Conservation (phyloP, 37 sponge, comb jelly and placozoan genomes). For the Crambe crambe region DNA sequence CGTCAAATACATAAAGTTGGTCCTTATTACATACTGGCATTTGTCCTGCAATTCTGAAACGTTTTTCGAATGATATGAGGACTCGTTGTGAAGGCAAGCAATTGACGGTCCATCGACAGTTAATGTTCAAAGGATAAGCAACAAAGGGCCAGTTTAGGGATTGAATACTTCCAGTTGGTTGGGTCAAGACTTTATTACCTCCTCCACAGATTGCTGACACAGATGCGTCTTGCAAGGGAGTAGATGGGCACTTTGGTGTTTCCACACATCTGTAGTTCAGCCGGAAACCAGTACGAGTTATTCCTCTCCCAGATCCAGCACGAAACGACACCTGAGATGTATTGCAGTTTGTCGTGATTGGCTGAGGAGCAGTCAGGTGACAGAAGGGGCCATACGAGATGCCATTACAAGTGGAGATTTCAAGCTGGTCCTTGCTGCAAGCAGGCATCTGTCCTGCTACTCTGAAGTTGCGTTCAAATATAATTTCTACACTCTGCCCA, state of each 20-base stretch:
- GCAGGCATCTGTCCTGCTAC: background rate
- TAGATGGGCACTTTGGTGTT: background rate
- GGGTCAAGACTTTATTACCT: background rate
- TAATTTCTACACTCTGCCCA: background rate
- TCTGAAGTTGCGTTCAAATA: background rate
- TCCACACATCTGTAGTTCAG: background rate
- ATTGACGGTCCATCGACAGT: background rate
- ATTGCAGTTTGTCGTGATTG: background rate
- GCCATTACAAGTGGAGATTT: background rate
- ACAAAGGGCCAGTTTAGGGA: background rate
- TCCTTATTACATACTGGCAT: constrained; percentile 14
- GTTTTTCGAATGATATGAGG: too few relatives aligned
- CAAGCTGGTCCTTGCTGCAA: background rate
- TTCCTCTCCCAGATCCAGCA: background rate
- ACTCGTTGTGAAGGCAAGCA: too few relatives aligned
- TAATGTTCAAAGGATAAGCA: background rate
- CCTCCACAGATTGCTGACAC: too few relatives aligned
- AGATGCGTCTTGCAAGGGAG: too few relatives aligned
- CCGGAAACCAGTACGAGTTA: background rate
- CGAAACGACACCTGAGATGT: background rate
- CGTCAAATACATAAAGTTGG: constrained; percentile 12
- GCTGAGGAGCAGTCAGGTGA: background rate
- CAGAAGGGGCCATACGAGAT: background rate
- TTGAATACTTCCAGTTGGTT: background rate
- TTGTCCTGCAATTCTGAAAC: constrained; percentile 7